Conservation (phyloP, 2,797 vertebrate species). For the Spinus olivaceus region DNA sequence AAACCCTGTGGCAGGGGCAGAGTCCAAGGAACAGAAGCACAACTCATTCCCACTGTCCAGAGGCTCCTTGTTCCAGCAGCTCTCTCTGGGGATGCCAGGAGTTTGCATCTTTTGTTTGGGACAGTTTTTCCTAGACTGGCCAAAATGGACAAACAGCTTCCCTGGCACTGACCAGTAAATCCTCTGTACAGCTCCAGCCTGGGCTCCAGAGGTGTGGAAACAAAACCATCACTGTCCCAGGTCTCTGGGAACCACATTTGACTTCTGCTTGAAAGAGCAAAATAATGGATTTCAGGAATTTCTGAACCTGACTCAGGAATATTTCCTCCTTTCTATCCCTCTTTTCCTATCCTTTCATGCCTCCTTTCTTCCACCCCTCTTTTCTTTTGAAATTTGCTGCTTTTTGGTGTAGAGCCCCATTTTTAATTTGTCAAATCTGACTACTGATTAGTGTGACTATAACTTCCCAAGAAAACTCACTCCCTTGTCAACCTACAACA, state of each 20-base stretch:
- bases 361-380: not conserved
- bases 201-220: conserved; percentile 11
- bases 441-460: too few relatives aligned
- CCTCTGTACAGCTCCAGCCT: not conserved
- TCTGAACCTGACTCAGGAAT: not conserved
- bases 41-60: not conserved
- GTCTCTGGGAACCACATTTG: conserved; percentile 37
- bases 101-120: not conserved
- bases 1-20: not conserved
- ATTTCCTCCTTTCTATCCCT: not conserved
- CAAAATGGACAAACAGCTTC: not conserved
- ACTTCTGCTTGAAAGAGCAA: not conserved
- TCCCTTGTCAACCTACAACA: too few relatives aligned
- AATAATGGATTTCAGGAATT: not conserved
- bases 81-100: conserved; percentile 6
- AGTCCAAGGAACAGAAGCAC: not conserved
- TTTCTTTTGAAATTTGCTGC: not conserved
- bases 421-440: not conserved
- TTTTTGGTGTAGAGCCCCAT: not conserved
- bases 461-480: too few relatives aligned
- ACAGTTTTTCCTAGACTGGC: not conserved
- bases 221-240: not conserved
- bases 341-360: not conserved
- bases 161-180: conserved; percentile 10
- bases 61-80: not conserved